A percentile compares a stretch with the other conserved stretches of the same genome.
phyloP scores from a whole-genome alignment of 2,113 vertebrate genomes.

The Sisor rabdophorus region DNA sequence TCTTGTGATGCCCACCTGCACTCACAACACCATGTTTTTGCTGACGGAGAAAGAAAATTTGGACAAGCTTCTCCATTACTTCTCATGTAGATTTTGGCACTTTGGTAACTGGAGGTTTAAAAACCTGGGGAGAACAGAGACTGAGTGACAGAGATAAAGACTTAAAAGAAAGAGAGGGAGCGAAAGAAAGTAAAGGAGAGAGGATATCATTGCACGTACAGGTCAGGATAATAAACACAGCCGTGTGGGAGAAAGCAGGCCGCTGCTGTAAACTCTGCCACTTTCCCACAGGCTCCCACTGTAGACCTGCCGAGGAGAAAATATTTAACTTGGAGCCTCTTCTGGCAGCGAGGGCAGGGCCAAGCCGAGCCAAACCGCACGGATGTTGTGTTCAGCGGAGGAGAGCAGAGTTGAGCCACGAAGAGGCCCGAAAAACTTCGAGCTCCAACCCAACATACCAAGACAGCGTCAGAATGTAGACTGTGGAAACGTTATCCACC shows the following conservation, averaged over 20 bases:
- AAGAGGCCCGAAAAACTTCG: constrained; percentile 38
- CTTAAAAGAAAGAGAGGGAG: constrained; percentile 28
- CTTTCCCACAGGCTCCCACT: constrained; percentile 67
- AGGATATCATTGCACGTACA: constrained; percentile 47
- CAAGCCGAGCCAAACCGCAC: constrained; percentile 55
- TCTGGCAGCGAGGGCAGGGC: constrained; percentile 50
- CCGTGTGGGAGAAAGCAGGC: constrained; percentile 46
- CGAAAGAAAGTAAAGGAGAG: constrained; percentile 31
- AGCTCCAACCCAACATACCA: constrained; percentile 46
- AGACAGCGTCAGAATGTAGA: constrained; percentile 38
- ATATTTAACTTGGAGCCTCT: constrained; percentile 65
- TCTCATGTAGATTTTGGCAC: constrained; percentile 57
- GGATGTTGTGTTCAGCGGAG: constrained; percentile 45
- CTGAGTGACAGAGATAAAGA: constrained; percentile 22
- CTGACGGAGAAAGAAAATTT: constrained; percentile 49
- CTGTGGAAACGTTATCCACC: constrained; percentile 25
- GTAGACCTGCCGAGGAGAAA: constrained; percentile 67
- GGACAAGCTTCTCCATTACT: constrained; percentile 49
- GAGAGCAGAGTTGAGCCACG: constrained; percentile 51
- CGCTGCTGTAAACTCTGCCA: constrained; percentile 50
- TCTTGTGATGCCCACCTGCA: constrained; percentile 52
- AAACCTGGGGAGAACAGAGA: constrained; percentile 42
- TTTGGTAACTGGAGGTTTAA: constrained; percentile 30
- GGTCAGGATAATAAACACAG: constrained; percentile 55
- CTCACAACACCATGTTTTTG: constrained; percentile 55